Conservation (phyloP, 2,888 invertebrate species). For the Cerastoderma edule region DNA sequence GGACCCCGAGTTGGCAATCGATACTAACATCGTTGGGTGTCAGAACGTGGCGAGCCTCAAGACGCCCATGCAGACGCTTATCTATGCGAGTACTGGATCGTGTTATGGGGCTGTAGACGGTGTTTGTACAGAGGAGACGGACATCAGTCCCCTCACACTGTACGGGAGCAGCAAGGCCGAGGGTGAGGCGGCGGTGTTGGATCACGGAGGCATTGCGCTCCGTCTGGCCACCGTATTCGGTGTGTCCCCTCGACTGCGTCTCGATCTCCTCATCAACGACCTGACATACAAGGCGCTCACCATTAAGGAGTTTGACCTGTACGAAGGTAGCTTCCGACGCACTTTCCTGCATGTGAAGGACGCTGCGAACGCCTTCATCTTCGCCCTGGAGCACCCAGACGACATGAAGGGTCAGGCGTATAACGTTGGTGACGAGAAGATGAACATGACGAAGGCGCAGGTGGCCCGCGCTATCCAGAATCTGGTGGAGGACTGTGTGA, state of each 20-base stretch:
- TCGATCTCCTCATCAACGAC: constrained; percentile 83
- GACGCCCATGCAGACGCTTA: constrained; percentile 75
- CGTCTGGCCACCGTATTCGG: constrained; percentile 83
- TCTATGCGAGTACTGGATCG: constrained; percentile 83
- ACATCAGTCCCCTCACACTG: constrained; percentile 81
- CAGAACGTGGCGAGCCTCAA: constrained; percentile 72
- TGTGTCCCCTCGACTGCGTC: constrained; percentile 81
- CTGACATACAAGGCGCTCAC: constrained; percentile 79
- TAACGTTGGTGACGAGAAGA: constrained; percentile 83
- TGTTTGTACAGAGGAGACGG: constrained; percentile 81
- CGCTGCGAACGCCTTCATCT: constrained; percentile 81
- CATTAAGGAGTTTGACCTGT: constrained; percentile 79
- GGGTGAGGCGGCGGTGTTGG: constrained; percentile 77
- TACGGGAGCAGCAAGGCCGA: constrained; percentile 83
- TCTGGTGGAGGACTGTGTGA: constrained; percentile 75
- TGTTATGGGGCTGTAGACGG: constrained; percentile 83
- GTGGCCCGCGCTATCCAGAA: constrained; percentile 79
- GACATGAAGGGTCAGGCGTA: constrained; percentile 80
- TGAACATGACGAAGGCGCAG: constrained; percentile 82
- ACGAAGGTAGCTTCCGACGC: constrained; percentile 81
- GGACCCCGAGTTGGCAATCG: constrained; percentile 76
- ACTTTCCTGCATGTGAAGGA: constrained; percentile 83
- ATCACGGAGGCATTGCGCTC: constrained; percentile 77
- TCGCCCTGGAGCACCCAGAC: constrained; percentile 79
- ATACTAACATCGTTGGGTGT: constrained; percentile 81